These are phyloP conservation scores for Acleris literana DNA, from an alignment of 2,888 invertebrate species.

Conservation along the genomic window DNA sequence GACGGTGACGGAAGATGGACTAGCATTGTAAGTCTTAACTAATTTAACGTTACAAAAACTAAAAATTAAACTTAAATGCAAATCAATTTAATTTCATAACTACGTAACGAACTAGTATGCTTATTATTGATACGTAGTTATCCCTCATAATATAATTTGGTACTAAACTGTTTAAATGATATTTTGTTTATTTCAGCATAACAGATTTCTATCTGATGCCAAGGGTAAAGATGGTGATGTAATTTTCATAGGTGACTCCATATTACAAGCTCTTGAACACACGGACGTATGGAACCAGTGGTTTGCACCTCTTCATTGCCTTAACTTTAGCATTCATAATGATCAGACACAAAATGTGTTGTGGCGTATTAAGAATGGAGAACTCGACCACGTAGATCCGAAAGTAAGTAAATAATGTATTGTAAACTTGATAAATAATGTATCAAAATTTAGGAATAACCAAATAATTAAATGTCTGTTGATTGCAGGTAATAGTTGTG, in stretches of 20 bases:
- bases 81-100: too few relatives aligned
- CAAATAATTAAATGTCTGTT: constrained; percentile 3
- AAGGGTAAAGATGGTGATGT: constrained; percentile 96
- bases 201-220: constrained; percentile 92
- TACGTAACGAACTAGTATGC: too few relatives aligned
- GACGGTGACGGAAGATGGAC: constrained; percentile 95
- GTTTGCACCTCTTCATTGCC: constrained; percentile 95
- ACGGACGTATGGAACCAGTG: constrained; percentile 94
- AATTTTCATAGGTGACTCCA: constrained; percentile 94
- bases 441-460: background rate
- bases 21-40: constrained; percentile 83
- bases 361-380: constrained; percentile 95
- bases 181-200: constrained; percentile 86
- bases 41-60: background rate
- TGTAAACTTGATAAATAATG: background rate
- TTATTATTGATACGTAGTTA: background rate
- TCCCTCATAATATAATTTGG: background rate
- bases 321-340: constrained; percentile 95
- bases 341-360: constrained; percentile 95
- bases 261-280: constrained; percentile 91
- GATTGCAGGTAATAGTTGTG: constrained; percentile 90
- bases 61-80: too few relatives aligned
- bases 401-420: constrained; percentile 84
- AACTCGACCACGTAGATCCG: constrained; percentile 93
- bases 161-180: background rate